These are phyloP conservation scores for Champsocephalus gunnari DNA, from an alignment of 2,797 vertebrate species.

Conservation along the genomic window DNA sequence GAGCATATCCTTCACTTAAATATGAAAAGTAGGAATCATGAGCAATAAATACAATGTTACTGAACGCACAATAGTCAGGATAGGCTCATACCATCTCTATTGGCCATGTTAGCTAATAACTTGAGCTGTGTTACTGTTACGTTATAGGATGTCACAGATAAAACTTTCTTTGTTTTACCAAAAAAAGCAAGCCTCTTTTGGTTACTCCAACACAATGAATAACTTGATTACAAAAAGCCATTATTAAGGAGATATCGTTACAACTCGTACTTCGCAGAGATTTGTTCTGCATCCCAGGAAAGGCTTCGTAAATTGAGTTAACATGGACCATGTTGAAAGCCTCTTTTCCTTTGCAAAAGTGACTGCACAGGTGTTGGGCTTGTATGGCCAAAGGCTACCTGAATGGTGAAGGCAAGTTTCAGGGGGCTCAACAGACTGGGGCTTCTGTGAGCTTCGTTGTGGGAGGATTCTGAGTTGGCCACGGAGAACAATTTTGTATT, in stretches of 20 bases:
- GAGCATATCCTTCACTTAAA: slow-evolving; percentile 4
- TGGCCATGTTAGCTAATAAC: slow-evolving; percentile 1
- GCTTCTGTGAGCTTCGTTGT: background rate
- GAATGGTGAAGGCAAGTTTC: background rate
- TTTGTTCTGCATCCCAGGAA: background rate
- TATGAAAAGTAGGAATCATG: slow-evolving; percentile 13
- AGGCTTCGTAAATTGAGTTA: background rate
- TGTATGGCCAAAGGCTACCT: background rate
- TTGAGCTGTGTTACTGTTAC: slow-evolving; percentile 8
- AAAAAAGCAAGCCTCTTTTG: background rate
- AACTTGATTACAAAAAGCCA: background rate
- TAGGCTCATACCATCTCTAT: slow-evolving; percentile 11
- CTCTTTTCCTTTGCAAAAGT: background rate
- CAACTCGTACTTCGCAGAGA: background rate
- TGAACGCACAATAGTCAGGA: slow-evolving; percentile 21
- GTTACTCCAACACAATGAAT: background rate
- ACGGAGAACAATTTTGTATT: background rate
- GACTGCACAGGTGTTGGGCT: background rate
- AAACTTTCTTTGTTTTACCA: background rate
- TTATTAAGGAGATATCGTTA: background rate
- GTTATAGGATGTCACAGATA: background rate
- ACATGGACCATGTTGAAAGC: background rate
- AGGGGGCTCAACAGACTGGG: background rate
- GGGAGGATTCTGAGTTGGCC: background rate
- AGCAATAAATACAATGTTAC: slow-evolving; percentile 12